Base-by-base conservation (phyloP, 2,113 vertebrate species). In the Theristicus caerulescens region DNA sequence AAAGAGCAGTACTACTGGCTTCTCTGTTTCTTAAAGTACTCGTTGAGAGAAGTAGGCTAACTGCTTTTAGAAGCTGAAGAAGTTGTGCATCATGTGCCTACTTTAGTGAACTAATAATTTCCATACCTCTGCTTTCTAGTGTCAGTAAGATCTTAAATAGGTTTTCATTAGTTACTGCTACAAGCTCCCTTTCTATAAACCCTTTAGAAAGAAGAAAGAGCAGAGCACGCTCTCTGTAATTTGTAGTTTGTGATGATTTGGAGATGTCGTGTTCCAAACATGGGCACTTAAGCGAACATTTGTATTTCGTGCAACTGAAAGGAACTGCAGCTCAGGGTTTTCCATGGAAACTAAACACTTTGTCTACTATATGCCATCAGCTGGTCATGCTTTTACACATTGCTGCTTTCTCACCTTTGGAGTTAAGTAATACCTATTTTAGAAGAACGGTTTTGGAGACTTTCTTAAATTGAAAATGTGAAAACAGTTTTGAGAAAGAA, bases 101-200 rank as follows among this genome's bases (percentile, higher is more conserved):
- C 57, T 72, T 79, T 47, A 61, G 40, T 57, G 70, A 54, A 12
- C 66, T 91, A 76, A 77, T 89, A 77, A 73, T 74, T 93, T 82
- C 90, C 55, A 34, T 80, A 76, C 73, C 38, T 92, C 11, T 22
- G 44, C 21, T 5, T 13, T 24, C n/a, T 47, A 13, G 65, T 85
- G 84, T 95, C 92, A 72, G 80, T 91, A 73, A 86, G 77, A 92
- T 94, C 66, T 96, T 36, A 29, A 87, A 57, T 44, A 25, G 21
- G 10, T 69, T 95, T 94, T 82, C 31, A 42, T 76, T 92, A 42
- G 84, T 88, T 90, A 86, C 73, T 87, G 67, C 42, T 88, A n/a
- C 59, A 92, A 92, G 25, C 42, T 17, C 25, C 18, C 83, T 66
- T 86, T 92, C 66, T 91, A 40, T 57, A 81, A 87, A 61, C 8